Evolutionary conservation across 2,888 invertebrate genomes (phyloP).

Genomic region (Rhagium mordax): DNA sequence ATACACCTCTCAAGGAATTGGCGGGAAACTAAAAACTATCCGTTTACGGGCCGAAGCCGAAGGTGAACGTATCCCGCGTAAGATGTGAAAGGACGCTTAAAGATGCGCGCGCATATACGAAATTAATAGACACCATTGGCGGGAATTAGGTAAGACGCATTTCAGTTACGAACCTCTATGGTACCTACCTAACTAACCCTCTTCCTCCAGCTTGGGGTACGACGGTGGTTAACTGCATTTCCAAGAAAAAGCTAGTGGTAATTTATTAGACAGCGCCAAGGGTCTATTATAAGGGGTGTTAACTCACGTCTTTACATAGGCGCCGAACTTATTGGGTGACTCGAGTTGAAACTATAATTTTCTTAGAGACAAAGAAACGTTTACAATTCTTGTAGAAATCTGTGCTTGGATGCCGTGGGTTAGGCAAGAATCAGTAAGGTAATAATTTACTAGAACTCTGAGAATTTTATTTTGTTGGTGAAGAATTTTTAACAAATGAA

Average conservation of each 20-base stretch:
- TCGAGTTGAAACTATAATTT: not conserved
- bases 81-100: slow-evolving; percentile 11
- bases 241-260: slow-evolving; percentile 4
- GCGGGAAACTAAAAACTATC: slow-evolving; percentile 31
- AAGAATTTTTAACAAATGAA: too few relatives aligned
- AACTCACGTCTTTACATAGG: not conserved
- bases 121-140: slow-evolving; percentile 3
- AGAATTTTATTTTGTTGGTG: too few relatives aligned
- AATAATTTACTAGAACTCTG: too few relatives aligned
- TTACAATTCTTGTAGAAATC: too few relatives aligned
- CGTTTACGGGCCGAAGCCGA: slow-evolving; percentile 4
- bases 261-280: not conserved
- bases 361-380: not conserved
- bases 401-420: too few relatives aligned
- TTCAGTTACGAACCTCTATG: slow-evolving; percentile 8
- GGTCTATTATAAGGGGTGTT: not conserved
- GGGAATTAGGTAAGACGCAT: slow-evolving; percentile 28
- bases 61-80: slow-evolving; percentile 13
- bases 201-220: not conserved
- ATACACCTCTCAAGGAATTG: slow-evolving; percentile 45
- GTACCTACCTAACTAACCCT: not conserved
- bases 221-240: not conserved
- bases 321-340: not conserved
- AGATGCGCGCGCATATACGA: slow-evolving; percentile 1
- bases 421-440: too few relatives aligned